These are phyloP conservation scores for Maniola jurtina DNA, from an alignment of 1,140 invertebrate species.

Conservation along the genomic window DNA sequence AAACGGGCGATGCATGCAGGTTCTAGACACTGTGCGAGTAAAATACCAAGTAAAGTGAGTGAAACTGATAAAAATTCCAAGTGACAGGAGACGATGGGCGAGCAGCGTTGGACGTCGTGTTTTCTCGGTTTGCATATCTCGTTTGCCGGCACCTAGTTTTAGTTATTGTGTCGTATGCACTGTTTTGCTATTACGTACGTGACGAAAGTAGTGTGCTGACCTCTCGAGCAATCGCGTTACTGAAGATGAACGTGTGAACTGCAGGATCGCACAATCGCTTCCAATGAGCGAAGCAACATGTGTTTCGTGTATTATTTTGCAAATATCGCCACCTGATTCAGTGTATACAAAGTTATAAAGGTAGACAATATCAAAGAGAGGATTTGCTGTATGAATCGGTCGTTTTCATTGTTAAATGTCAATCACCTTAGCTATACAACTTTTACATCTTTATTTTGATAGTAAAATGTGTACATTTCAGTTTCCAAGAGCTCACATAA, in stretches of 20 bases:
- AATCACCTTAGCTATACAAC: slow-evolving; percentile 11
- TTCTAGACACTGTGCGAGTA: slow-evolving; percentile 66
- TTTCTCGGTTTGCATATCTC: slow-evolving; percentile 49
- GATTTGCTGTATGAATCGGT: slow-evolving; percentile 8
- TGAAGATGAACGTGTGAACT: slow-evolving; percentile 37
- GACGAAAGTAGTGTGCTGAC: slow-evolving; percentile 41
- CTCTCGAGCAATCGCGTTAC: slow-evolving; percentile 31
- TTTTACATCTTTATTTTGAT: slow-evolving; percentile 6
- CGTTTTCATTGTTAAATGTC: slow-evolving; percentile 15
- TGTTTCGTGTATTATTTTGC: slow-evolving; percentile 53
- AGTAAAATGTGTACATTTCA: neutral
- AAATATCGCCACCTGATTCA: slow-evolving; percentile 40
- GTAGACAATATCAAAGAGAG: neutral
- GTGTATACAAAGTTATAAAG: slow-evolving; percentile 6
- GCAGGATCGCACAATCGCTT: slow-evolving; percentile 39
- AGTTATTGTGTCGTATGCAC: slow-evolving; percentile 49
- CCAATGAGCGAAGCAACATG: slow-evolving; percentile 58
- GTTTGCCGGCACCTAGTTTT: slow-evolving; percentile 61
- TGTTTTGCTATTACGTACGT: slow-evolving; percentile 50
- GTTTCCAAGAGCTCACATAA: neutral
- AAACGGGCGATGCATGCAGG: slow-evolving; percentile 60
- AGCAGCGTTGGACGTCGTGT: slow-evolving; percentile 45
- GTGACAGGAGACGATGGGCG: slow-evolving; percentile 37
- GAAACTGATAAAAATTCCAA: slow-evolving; percentile 50
- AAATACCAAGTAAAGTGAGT: slow-evolving; percentile 47